A percentile compares a stretch with the other conserved stretches of the same genome.
Evolutionary conservation across 1,140 invertebrate genomes (phyloP).

Genomic region (Hylaeus anthracinus): DNA sequence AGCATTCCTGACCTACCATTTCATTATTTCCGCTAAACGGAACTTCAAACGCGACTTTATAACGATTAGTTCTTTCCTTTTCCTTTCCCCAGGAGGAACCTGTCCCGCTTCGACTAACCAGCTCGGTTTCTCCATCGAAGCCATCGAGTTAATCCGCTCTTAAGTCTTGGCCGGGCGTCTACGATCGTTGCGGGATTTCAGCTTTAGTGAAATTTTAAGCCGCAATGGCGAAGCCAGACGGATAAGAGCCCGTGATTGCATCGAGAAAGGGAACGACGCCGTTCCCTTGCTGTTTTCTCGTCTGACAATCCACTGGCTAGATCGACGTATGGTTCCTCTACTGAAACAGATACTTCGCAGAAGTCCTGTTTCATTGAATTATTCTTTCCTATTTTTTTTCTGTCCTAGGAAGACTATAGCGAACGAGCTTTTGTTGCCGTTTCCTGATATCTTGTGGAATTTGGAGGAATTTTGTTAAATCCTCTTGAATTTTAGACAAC

Average conservation of each 20-base stretch:
- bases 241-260: slow-evolving; percentile 36
- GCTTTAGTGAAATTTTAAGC: slow-evolving; percentile 46
- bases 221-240: slow-evolving; percentile 10
- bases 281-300: not conserved
- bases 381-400: not conserved
- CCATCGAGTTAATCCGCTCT: slow-evolving; percentile 34
- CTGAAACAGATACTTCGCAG: no score
- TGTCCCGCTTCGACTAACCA: slow-evolving; percentile 5
- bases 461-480: not conserved
- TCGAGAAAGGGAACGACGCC: not conserved
- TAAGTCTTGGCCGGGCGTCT: slow-evolving; percentile 27
- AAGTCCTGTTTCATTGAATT: not conserved
- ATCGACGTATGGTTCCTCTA: not conserved
- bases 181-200: slow-evolving; percentile 43
- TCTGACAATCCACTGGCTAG: not conserved
- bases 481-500: not conserved
- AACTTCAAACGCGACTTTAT: not conserved
- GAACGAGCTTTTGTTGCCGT: not conserved
- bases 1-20: not conserved
- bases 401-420: no score
- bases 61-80: not conserved
- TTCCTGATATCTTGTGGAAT: not conserved
- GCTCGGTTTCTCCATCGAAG: slow-evolving; percentile 12
- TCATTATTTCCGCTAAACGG: slow-evolving; percentile 27
- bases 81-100: not conserved